Evolutionary conservation across 2,797 vertebrate species (phyloP).

Genomic region (Setipinna tenuifilis): DNA sequence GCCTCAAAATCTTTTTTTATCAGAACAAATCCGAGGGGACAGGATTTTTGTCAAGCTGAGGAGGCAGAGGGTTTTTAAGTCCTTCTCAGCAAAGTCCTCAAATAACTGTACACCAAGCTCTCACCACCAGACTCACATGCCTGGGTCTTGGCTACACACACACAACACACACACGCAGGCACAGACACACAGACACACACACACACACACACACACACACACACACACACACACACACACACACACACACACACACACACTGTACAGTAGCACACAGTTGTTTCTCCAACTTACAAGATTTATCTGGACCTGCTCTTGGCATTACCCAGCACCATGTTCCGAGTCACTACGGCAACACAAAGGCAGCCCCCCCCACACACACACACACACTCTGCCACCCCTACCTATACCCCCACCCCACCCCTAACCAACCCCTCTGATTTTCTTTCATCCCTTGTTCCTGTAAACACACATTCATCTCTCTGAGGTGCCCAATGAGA

Average conservation of each 20-base stretch:
- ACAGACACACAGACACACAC: background rate
- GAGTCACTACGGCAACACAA: conserved; percentile 62
- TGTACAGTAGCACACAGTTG: conserved; percentile 52
- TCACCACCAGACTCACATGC: background rate
- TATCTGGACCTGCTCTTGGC: conserved; percentile 66
- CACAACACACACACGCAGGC: too few relatives aligned
- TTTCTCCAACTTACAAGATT: conserved; percentile 72
- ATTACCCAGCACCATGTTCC: conserved; percentile 51
- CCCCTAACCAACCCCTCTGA: conserved; percentile 11
- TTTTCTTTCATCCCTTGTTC: conserved; percentile 47
- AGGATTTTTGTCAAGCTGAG: background rate
- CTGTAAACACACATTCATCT: conserved; percentile 73
- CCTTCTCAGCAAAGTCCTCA: conserved; percentile 25
- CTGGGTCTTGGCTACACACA: background rate
- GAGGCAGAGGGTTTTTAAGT: background rate
- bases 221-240: conserved; percentile 7
- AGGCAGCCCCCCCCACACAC: conserved; percentile 48
- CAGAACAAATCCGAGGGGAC: too few relatives aligned
- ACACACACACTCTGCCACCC: background rate
- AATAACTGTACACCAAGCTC: conserved; percentile 16
- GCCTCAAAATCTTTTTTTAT: too few relatives aligned
- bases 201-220: conserved; percentile 13
- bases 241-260: conserved; percentile 12
- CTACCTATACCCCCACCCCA: background rate
- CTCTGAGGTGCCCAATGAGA: conserved; percentile 57